Conservation (phyloP, 2,113 vertebrate species). For the Phoxinus phoxinus region DNA sequence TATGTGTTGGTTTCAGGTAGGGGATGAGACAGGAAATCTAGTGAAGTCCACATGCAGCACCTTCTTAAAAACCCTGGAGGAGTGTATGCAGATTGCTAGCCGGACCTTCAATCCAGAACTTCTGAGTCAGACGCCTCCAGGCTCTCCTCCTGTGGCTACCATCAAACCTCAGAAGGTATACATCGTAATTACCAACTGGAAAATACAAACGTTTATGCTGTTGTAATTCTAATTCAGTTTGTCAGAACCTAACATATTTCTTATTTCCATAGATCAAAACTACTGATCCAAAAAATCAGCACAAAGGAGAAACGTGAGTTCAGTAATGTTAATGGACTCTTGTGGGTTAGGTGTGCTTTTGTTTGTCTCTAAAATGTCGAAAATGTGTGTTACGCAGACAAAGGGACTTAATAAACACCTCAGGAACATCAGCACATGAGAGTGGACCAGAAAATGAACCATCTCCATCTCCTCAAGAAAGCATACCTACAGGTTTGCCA, state of each 20-base stretch:
- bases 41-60: slow-evolving; percentile 94
- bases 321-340: slow-evolving; percentile 4
- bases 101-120: slow-evolving; percentile 86
- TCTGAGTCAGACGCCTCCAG: slow-evolving; percentile 82
- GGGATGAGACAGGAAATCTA: slow-evolving; percentile 84
- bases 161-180: slow-evolving; percentile 88
- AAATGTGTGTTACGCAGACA: slow-evolving; percentile 71
- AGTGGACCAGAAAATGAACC: slow-evolving; percentile 62
- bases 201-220: background rate
- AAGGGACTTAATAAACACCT: slow-evolving; percentile 74
- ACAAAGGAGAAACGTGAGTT: slow-evolving; percentile 84
- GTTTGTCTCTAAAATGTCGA: background rate
- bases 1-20: slow-evolving; percentile 71
- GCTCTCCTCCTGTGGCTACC: slow-evolving; percentile 84
- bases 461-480: slow-evolving; percentile 41
- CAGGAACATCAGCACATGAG: slow-evolving; percentile 70
- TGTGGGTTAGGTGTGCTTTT: background rate
- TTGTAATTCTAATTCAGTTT: background rate
- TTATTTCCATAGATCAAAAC: slow-evolving; percentile 81
- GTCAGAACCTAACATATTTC: background rate
- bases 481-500: slow-evolving; percentile 59
- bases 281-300: slow-evolving; percentile 78
- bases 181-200: no score
- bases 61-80: slow-evolving; percentile 95
- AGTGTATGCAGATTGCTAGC: slow-evolving; percentile 97